Percentiles rank a stretch among this genome's conserved stretches.
These are phyloP conservation scores for Marronus borbonicus DNA, from an alignment of 2,888 invertebrate species.

Conservation along the genomic window DNA sequence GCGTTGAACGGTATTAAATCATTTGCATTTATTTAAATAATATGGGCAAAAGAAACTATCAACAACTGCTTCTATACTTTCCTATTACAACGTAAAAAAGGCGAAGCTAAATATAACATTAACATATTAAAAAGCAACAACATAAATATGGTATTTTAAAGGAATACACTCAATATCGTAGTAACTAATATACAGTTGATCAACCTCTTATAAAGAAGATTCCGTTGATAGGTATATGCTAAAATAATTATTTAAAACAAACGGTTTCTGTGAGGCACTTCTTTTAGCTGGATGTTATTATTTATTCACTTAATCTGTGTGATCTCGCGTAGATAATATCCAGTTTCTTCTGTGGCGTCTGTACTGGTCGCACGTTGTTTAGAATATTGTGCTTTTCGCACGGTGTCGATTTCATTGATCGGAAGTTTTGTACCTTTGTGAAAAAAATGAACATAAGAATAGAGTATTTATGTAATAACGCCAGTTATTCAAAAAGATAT, in stretches of 20 bases:
- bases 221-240: too few relatives aligned
- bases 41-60: too few relatives aligned
- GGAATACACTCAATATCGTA: background rate
- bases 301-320: constrained; percentile 63
- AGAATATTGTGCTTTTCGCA: constrained; percentile 67
- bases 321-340: constrained; percentile 67
- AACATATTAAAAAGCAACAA: constrained; percentile 1
- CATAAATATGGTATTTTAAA: background rate
- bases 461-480: too few relatives aligned
- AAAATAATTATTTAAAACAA: too few relatives aligned
- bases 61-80: too few relatives aligned
- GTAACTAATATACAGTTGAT: background rate
- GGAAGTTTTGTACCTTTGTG: constrained; percentile 65
- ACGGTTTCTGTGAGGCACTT: too few relatives aligned
- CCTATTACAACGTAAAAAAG: too few relatives aligned
- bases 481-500: too few relatives aligned
- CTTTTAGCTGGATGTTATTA: background rate
- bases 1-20: too few relatives aligned
- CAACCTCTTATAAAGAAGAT: constrained; percentile 22
- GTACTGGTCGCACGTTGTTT: constrained; percentile 68
- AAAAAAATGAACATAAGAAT: constrained; percentile 2
- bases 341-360: constrained; percentile 65
- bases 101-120: too few relatives aligned
- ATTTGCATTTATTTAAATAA: too few relatives aligned
- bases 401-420: constrained; percentile 66